These are phyloP conservation scores for Malachius bipustulatus DNA, from an alignment of 2,888 invertebrate species.

Conservation along the genomic window DNA sequence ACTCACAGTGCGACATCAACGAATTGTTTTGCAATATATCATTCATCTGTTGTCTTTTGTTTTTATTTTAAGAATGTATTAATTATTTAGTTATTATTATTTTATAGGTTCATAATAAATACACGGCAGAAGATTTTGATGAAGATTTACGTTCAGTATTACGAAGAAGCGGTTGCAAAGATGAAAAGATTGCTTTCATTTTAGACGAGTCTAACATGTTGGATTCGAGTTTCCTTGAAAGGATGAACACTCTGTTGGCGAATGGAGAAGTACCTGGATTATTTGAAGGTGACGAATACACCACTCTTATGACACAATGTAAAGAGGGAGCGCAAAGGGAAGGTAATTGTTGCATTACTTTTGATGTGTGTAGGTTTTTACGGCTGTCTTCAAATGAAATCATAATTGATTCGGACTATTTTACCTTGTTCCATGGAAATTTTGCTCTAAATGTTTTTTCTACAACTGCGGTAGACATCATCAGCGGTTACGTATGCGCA, in stretches of 20 bases:
- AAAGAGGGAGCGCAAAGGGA: conserved; percentile 98
- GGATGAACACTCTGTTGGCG: conserved; percentile 97
- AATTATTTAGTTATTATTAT: conserved; percentile 5
- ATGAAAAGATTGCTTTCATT: conserved; percentile 98
- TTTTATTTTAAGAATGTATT: background rate
- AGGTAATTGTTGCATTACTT: conserved; percentile 43
- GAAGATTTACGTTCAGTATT: conserved; percentile 89
- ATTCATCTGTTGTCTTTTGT: too few species aligned
- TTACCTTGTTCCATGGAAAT: too few species aligned
- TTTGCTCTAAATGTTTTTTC: too few species aligned
- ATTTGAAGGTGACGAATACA: conserved; percentile 96
- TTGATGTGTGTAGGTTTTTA: too few species aligned
- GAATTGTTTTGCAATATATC: too few species aligned
- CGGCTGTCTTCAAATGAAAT: too few species aligned
- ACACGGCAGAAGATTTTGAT: conserved; percentile 97
- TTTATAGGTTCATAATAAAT: conserved; percentile 87
- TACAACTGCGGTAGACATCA: too few species aligned
- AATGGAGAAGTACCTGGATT: conserved; percentile 96
- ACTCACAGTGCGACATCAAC: too few species aligned
- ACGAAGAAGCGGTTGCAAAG: conserved; percentile 79
- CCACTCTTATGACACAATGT: conserved; percentile 98
- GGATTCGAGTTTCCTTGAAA: conserved; percentile 95
- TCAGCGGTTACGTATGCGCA: too few species aligned
- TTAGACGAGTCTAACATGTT: conserved; percentile 98
- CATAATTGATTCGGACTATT: too few species aligned